Evolutionary conservation across 2,888 invertebrate species (phyloP).

Genomic region (Branchellion lobata): DNA sequence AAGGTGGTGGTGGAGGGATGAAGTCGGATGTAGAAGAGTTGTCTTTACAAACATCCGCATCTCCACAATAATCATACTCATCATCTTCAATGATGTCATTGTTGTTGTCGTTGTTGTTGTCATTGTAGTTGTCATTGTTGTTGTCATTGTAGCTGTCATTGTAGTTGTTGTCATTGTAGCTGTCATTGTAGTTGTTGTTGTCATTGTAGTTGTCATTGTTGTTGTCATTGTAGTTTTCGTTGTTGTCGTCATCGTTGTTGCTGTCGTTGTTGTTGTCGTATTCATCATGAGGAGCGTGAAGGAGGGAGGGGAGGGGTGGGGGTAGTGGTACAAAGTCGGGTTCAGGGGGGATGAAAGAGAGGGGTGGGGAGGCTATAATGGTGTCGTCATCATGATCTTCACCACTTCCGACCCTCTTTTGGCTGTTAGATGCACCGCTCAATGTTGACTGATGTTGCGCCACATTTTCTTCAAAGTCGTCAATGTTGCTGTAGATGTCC

Average conservation of each 20-base stretch:
- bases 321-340: slow-evolving; percentile 7
- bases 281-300: neutral
- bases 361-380: neutral
- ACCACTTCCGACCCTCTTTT: too few species aligned
- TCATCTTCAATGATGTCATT: neutral
- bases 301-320: neutral
- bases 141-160: neutral
- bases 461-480: slow-evolving; percentile 7
- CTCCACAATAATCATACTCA: neutral
- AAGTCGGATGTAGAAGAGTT: neutral
- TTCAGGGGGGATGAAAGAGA: slow-evolving; percentile 4
- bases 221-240: too few species aligned
- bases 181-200: neutral
- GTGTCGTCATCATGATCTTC: neutral
- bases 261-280: neutral
- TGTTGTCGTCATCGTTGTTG: neutral
- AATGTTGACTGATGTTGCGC: neutral
- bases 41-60: neutral
- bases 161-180: neutral
- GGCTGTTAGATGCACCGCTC: neutral
- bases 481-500: slow-evolving; percentile 8
- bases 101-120: slow-evolving; percentile 14
- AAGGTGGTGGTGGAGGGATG: neutral
- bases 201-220: neutral
- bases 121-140: neutral